Evolutionary conservation across 1,140 invertebrate species (phyloP).

Genomic region (Papilio xuthus): DNA sequence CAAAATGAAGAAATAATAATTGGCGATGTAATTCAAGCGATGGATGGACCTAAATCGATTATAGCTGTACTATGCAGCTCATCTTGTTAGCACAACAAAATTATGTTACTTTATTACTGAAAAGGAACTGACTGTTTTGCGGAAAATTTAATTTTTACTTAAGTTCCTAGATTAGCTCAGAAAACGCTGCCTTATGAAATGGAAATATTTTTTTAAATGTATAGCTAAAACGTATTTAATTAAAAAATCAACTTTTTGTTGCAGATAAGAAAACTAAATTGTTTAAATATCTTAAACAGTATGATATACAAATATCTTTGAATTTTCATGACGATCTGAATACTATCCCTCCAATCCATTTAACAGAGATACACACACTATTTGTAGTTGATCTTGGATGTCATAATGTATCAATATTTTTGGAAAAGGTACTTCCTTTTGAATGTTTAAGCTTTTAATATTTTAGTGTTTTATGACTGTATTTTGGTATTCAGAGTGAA

Average conservation of each 20-base stretch:
- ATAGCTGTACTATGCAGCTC: conserved; percentile 57
- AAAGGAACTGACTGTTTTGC: conserved; percentile 41
- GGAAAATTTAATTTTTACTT: background rate
- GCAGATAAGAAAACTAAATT: conserved; percentile 22
- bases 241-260: background rate
- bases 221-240: background rate
- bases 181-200: background rate
- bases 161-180: background rate
- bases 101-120: conserved; percentile 48
- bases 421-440: conserved; percentile 51
- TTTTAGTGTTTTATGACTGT: background rate
- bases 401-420: conserved; percentile 44
- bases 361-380: conserved; percentile 49
- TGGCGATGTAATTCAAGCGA: conserved; percentile 50
- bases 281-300: background rate
- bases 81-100: conserved; percentile 49
- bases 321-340: conserved; percentile 43
- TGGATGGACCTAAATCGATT: conserved; percentile 50
- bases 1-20: conserved; percentile 45
- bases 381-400: conserved; percentile 61
- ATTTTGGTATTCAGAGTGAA: conserved; percentile 36
- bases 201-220: no score
- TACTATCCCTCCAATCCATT: conserved; percentile 39
- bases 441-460: background rate
- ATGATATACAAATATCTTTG: conserved; percentile 27